phyloP scores from a whole-genome alignment of 2,888 invertebrate genomes.

The Parnassius glacialis region DNA sequence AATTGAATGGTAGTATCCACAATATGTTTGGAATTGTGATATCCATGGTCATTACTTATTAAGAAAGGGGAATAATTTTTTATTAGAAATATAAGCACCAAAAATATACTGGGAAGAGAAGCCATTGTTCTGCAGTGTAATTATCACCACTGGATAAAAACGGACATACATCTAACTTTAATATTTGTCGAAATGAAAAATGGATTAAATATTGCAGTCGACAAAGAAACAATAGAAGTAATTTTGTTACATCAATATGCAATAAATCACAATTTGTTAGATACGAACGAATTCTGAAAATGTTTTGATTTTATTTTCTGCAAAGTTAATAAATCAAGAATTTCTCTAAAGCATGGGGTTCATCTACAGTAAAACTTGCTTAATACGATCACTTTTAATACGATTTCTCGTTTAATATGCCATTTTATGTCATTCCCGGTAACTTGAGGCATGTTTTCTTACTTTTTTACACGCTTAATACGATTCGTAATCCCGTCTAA shows the following conservation, averaged over 20 bases:
- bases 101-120: neutral
- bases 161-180: constrained; percentile 9
- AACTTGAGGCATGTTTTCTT: no score
- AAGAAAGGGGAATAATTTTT: neutral
- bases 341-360: no score
- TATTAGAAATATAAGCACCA: constrained; percentile 5
- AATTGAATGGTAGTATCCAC: constrained; percentile 46
- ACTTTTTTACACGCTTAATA: no score
- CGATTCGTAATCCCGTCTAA: no score
- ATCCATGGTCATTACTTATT: constrained; percentile 19
- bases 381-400: no score
- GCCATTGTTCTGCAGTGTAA: constrained; percentile 2
- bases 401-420: no score
- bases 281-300: no score
- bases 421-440: no score
- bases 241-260: constrained; percentile 22
- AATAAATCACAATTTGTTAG: constrained; percentile 48
- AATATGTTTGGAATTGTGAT: constrained; percentile 34
- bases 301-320: no score
- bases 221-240: constrained; percentile 14
- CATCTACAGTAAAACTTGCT: no score
- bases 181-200: neutral
- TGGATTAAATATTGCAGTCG: constrained; percentile 7
- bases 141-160: neutral
- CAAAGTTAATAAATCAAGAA: no score